Evolutionary conservation across 1,140 invertebrate genomes (phyloP).

Genomic region (Teleopsis dalmanni): DNA sequence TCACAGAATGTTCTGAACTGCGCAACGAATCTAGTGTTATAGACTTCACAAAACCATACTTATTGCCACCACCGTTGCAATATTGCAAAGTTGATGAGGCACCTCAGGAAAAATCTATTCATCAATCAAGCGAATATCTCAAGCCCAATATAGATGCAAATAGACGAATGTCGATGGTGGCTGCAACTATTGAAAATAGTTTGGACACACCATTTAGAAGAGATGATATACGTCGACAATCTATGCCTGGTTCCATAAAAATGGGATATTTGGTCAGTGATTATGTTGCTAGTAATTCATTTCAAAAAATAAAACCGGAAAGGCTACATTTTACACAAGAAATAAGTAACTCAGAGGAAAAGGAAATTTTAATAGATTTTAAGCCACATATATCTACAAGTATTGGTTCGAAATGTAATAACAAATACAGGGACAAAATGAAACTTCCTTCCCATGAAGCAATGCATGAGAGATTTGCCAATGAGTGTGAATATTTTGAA

Average conservation of each 20-base stretch:
- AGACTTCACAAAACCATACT: conserved; percentile 30
- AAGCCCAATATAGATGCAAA: conserved; percentile 9
- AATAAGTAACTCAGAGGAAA: conserved; percentile 49
- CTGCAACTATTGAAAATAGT: conserved; percentile 14
- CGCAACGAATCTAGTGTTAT: conserved; percentile 23
- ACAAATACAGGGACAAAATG: too few species aligned
- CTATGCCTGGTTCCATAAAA: conserved; percentile 37
- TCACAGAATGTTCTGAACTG: conserved; percentile 35
- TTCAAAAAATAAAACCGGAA: conserved; percentile 43
- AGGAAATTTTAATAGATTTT: conserved; percentile 80
- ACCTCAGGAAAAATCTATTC: conserved; percentile 12
- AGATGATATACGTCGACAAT: conserved; percentile 32
- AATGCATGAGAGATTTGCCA: too few species aligned
- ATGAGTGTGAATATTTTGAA: too few species aligned
- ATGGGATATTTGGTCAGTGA: conserved; percentile 37
- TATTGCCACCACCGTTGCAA: conserved; percentile 34
- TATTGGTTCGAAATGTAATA: too few species aligned
- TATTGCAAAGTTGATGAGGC: conserved; percentile 35
- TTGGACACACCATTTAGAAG: conserved; percentile 27
- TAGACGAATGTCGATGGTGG: conserved; percentile 34
- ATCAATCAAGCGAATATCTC: conserved; percentile 4
- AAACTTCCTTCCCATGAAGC: too few species aligned
- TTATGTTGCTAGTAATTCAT: conserved; percentile 31
- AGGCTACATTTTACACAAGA: conserved; percentile 31
- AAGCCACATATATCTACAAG: conserved; percentile 62